These are phyloP conservation scores for Vireo altiloquus DNA, from an alignment of 2,113 vertebrate genomes.

Conservation along the genomic window DNA sequence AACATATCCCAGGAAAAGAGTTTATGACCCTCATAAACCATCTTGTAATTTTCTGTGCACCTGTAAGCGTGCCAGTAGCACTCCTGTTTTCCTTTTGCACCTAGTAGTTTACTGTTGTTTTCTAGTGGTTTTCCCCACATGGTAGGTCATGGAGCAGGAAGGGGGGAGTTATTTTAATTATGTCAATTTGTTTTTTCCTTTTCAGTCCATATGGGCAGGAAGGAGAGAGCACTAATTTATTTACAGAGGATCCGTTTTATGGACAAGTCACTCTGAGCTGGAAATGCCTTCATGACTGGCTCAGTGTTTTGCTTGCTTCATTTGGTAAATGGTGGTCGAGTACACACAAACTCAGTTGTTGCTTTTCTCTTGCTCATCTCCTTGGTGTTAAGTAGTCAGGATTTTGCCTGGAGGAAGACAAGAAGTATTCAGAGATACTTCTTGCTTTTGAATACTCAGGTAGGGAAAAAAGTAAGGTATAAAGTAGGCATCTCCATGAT, in stretches of 20 bases:
- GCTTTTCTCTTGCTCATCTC: neutral
- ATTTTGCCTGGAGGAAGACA: neutral
- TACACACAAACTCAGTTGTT: neutral
- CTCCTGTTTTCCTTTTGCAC: conserved; percentile 20
- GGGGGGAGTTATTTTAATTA: neutral
- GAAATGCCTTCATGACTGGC: conserved; percentile 34
- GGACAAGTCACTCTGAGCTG: conserved; percentile 40
- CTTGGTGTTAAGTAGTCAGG: neutral
- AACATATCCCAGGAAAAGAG: neutral
- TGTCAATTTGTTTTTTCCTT: neutral
- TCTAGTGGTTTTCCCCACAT: neutral
- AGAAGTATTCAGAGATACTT: neutral
- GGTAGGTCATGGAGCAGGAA: neutral
- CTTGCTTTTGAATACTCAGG: neutral
- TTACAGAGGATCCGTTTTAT: conserved; percentile 64
- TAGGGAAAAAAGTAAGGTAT: neutral
- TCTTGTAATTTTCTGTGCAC: conserved; percentile 22
- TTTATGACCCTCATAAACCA: neutral
- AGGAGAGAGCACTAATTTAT: conserved; percentile 52
- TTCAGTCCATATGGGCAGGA: conserved; percentile 1
- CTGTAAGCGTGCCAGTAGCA: neutral
- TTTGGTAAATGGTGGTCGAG: conserved; percentile 28
- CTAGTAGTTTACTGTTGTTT: neutral
- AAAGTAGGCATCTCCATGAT: neutral
- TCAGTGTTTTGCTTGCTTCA: conserved; percentile 50